Percentiles rank a stretch among this genome's conserved stretches.
These are phyloP conservation scores for Neuroscelio doddi DNA, from an alignment of 2,888 invertebrate genomes.

Conservation along the genomic window DNA sequence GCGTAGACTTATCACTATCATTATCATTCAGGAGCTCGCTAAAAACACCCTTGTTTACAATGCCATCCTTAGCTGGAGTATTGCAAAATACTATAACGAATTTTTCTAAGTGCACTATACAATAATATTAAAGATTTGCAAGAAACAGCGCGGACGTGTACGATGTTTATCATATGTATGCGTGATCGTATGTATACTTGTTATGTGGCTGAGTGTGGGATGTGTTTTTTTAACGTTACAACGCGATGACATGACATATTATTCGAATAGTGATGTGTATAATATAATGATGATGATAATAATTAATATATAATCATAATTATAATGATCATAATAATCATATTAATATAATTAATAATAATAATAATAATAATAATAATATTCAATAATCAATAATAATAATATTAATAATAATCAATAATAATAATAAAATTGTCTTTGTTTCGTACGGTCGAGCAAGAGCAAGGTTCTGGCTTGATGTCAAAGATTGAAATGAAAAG, in stretches of 20 bases:
- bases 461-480: slow-evolving; percentile 32
- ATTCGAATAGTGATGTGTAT: slow-evolving; percentile 24
- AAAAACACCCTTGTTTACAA: slow-evolving; percentile 24
- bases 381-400: background rate
- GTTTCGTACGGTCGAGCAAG: slow-evolving; percentile 58
- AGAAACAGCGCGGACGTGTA: slow-evolving; percentile 14
- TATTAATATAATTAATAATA: slow-evolving; percentile 9
- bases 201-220: background rate
- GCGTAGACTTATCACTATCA: slow-evolving; percentile 1
- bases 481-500: background rate
- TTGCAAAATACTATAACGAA: slow-evolving; percentile 56
- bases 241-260: slow-evolving; percentile 41
- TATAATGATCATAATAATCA: too few species aligned
- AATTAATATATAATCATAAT: slow-evolving; percentile 16
- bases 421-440: slow-evolving; percentile 58
- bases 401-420: slow-evolving; percentile 17
- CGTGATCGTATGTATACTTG: slow-evolving; percentile 19
- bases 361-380: slow-evolving; percentile 17
- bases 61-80: slow-evolving; percentile 50
- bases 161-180: too few species aligned
- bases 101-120: slow-evolving; percentile 42
- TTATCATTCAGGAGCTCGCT: slow-evolving; percentile 1
- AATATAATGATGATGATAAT: slow-evolving; percentile 11
- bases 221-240: slow-evolving; percentile 24
- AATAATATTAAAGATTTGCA: slow-evolving; percentile 41